Evolutionary conservation across 2,888 invertebrate genomes (phyloP), one percentile per base, ranked within the genome.

Genomic region (Meta bourneti): DNA sequence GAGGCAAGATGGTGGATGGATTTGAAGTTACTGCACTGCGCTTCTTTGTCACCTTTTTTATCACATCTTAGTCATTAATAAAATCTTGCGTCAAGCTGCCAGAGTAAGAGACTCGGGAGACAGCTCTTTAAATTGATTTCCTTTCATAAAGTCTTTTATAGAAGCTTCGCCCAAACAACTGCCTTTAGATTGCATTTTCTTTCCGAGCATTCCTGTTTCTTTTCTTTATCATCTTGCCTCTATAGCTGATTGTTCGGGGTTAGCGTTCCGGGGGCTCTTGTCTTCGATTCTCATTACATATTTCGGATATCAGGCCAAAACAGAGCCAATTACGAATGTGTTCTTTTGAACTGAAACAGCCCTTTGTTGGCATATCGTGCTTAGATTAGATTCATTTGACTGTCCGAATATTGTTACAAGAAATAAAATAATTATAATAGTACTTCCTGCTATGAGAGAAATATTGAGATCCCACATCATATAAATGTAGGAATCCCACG

Each of bases 121-220:
- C 79, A 61, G 78, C 78, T 61, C 79, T 79, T 79, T 54, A 79
- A 79, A 79, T 79, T 79, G 79, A 79, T 79, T 79, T 79, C 79
- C 61, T 79, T 79, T 79, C 79, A 69, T 61, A 61, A 79, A 79
- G 79, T 79, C 79, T 69, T 79, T 79, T 79, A 79, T 61, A 79
- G 79, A 79, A 79, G 79, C 61, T 20, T 34, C 8, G 48, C 61
- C 34, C 79, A 79, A 79, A 69, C 79, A 79, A 20, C 79, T 61
- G 79, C 61, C 49, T 49, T 20, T 61, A 79, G 79, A 79, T 79
- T 79, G 79, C 69, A 13, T 79, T 79, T 79, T 79, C 79, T 61
- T 61, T 11, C 54, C 34, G 61, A 11, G 61, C 61, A 61, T 61
- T 61, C 61, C 61, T 11, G 61, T 34, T 79, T 79, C 51, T 77